Percentiles rank a stretch among this genome's conserved stretches.
These are phyloP conservation scores for Typhlichthys subterraneus DNA, from an alignment of 2,797 vertebrate genomes.

Conservation along the genomic window DNA sequence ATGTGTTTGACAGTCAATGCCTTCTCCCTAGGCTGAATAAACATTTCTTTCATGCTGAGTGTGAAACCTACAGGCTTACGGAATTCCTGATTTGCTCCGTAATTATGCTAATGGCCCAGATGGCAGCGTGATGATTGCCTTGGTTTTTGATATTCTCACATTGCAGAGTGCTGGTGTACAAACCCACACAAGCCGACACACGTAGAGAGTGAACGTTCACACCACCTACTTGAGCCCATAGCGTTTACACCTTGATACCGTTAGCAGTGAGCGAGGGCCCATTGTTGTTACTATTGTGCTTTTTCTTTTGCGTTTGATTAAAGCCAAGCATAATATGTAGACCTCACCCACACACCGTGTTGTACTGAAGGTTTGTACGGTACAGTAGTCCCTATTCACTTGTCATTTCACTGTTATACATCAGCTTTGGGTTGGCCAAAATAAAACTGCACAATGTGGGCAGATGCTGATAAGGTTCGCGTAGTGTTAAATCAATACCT, in stretches of 20 bases:
- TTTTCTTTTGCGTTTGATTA: conserved; percentile 37
- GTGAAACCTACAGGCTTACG: conserved; percentile 64
- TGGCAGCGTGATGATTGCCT: conserved; percentile 74
- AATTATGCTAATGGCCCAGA: conserved; percentile 80
- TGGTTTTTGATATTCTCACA: conserved; percentile 70
- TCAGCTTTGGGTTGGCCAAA: conserved; percentile 31
- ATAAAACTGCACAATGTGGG: conserved; percentile 31
- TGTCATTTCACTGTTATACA: no score
- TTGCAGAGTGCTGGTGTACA: conserved; percentile 58
- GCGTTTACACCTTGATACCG: conserved; percentile 48
- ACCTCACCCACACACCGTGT: no score
- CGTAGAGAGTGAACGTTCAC: conserved; percentile 57
- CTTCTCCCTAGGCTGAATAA: conserved; percentile 59
- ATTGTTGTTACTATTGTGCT: conserved; percentile 44
- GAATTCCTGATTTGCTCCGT: conserved; percentile 68
- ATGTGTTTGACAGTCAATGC: conserved; percentile 31
- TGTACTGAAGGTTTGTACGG: no score
- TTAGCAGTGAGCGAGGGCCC: conserved; percentile 26
- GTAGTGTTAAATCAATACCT: conserved; percentile 54
- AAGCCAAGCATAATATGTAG: conserved; percentile 9
- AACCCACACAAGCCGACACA: conserved; percentile 60
- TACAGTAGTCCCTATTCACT: no score
- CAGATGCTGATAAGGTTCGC: conserved; percentile 49
- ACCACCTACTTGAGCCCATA: conserved; percentile 53
- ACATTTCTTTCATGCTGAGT: conserved; percentile 71